Conservation (phyloP, 2,797 vertebrate species). For the Pseudotriccus pelzelni region DNA sequence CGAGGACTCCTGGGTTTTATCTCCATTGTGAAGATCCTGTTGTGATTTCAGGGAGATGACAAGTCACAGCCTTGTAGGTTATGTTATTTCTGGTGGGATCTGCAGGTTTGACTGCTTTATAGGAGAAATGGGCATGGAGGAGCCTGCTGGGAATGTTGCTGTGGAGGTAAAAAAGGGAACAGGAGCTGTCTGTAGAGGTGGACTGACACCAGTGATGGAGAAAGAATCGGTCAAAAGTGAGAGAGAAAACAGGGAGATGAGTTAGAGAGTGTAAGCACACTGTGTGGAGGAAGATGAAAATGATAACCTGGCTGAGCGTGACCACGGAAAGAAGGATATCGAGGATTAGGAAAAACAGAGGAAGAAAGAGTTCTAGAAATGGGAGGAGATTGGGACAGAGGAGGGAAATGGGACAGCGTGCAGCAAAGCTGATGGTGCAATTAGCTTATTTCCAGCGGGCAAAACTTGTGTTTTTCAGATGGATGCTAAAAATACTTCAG, state of each 20-base stretch:
- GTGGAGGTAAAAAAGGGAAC: background rate
- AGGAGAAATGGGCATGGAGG: background rate
- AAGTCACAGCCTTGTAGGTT: fast-evolving
- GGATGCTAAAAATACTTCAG: slow-evolving; percentile 33
- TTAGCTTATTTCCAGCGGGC: slow-evolving; percentile 10
- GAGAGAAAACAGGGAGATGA: background rate
- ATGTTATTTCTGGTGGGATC: background rate
- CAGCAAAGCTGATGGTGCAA: background rate
- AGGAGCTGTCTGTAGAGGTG: background rate
- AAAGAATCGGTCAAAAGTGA: fast-evolving
- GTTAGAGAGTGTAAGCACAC: background rate
- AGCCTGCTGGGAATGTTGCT: background rate
- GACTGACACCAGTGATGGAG: background rate
- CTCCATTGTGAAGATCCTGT: fast-evolving
- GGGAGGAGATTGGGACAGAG: background rate
- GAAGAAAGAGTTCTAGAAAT: background rate
- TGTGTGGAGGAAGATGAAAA: background rate
- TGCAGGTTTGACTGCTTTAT: background rate
- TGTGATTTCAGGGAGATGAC: background rate
- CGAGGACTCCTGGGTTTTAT: background rate
- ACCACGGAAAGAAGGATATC: background rate
- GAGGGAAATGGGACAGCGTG: background rate
- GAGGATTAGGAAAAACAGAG: background rate
- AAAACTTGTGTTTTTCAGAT: slow-evolving; percentile 29
- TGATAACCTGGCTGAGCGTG: background rate